These are phyloP conservation scores for Henricia sp. DNA, from an alignment of 53 echinoderm and acorn worm genomes.

Conservation along the genomic window DNA sequence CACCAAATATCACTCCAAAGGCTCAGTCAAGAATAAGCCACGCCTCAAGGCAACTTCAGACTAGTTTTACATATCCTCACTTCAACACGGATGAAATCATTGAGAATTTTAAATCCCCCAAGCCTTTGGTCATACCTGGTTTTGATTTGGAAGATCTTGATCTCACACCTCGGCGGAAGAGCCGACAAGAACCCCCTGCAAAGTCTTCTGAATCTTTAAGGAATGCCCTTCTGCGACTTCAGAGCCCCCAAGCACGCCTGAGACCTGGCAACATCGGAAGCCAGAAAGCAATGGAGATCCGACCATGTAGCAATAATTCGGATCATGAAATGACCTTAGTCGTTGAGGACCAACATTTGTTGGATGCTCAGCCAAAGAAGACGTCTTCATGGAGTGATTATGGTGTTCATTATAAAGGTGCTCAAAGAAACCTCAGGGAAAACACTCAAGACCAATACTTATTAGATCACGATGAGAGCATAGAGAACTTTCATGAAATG, in stretches of 20 bases:
- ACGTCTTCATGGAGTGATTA: too few species aligned
- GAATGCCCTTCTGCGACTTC: slow-evolving; percentile 28
- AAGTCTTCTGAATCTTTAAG: background rate
- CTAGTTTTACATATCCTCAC: slow-evolving; percentile 18
- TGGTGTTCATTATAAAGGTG: too few species aligned
- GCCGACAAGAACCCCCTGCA: background rate
- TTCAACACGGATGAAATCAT: slow-evolving; percentile 40
- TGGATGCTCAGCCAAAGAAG: background rate
- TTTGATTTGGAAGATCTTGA: slow-evolving; percentile 23
- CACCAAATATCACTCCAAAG: slow-evolving; percentile 15
- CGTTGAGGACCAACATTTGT: background rate
- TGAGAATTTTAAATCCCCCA: slow-evolving; percentile 39
- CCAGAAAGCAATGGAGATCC: slow-evolving; percentile 15
- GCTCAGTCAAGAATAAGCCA: background rate
- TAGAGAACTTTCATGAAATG: too few species aligned
- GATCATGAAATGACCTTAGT: slow-evolving; percentile 8
- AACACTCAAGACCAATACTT: too few species aligned
- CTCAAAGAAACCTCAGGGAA: too few species aligned
- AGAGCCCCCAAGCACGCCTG: background rate
- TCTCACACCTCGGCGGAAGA: slow-evolving; percentile 26
- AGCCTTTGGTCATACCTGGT: slow-evolving; percentile 41
- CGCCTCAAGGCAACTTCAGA: background rate
- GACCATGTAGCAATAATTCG: background rate
- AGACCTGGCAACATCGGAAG: background rate
- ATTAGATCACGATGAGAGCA: too few species aligned